Evolutionary conservation across 2,888 invertebrate species (phyloP).

Genomic region (Elegia similella): DNA sequence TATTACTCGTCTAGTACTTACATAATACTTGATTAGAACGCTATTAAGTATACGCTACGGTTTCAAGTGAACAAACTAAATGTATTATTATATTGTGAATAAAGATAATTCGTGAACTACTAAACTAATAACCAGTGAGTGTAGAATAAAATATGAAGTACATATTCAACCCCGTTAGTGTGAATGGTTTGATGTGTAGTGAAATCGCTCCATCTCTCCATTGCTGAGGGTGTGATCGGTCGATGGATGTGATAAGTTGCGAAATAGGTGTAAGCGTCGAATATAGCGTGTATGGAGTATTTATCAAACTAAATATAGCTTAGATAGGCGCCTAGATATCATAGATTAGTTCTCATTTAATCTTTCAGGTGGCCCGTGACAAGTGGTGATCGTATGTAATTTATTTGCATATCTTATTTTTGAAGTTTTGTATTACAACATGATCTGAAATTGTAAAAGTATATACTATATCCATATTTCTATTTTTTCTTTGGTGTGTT

Average conservation of each 20-base stretch:
- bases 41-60: constrained; percentile 20
- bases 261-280: constrained; percentile 59
- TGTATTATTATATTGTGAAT: constrained; percentile 25
- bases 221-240: constrained; percentile 64
- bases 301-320: constrained; percentile 70
- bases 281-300: constrained; percentile 70
- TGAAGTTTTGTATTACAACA: constrained; percentile 42
- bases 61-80: constrained; percentile 17
- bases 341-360: constrained; percentile 65
- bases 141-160: constrained; percentile 38
- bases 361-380: constrained; percentile 51
- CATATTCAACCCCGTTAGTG: constrained; percentile 37
- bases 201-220: constrained; percentile 33
- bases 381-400: constrained; percentile 47
- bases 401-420: constrained; percentile 46
- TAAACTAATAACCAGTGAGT: constrained; percentile 35
- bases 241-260: constrained; percentile 77
- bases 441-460: constrained; percentile 45
- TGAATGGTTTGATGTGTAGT: constrained; percentile 36
- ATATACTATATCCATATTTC: constrained; percentile 34
- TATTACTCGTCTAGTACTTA: constrained; percentile 14
- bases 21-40: constrained; percentile 21
- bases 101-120: constrained; percentile 28
- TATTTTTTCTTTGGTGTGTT: constrained; percentile 66
- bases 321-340: constrained; percentile 71